phyloP scores from a whole-genome alignment of 2,888 invertebrate genomes.

The Ectemnius lituratus region DNA sequence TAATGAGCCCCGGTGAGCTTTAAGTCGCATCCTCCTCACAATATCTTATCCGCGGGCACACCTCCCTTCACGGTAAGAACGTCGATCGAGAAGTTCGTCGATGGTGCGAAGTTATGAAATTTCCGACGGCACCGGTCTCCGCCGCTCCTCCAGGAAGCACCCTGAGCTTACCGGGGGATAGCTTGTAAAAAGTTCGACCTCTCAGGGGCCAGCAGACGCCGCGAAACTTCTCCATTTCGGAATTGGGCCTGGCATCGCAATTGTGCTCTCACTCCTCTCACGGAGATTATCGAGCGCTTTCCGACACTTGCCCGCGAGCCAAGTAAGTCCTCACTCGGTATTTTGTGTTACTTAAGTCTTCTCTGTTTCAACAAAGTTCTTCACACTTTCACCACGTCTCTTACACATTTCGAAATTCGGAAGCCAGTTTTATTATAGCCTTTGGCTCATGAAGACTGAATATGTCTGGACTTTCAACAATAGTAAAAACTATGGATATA shows the following conservation, averaged over 20 bases:
- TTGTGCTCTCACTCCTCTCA: background rate
- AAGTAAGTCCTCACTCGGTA: too few species aligned
- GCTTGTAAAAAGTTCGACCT: too few species aligned
- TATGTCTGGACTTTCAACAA: too few species aligned
- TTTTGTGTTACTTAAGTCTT: too few species aligned
- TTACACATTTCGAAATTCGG: too few species aligned
- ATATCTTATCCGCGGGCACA: background rate
- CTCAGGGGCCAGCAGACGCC: background rate
- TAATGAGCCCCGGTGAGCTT: background rate
- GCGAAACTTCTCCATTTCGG: constrained; percentile 6
- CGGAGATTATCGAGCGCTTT: too few species aligned
- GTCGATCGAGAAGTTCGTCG: constrained; percentile 1
- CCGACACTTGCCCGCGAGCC: too few species aligned
- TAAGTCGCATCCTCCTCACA: background rate
- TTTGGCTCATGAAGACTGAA: too few species aligned
- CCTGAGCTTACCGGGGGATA: background rate
- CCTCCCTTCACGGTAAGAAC: background rate
- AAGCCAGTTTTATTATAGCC: too few species aligned
- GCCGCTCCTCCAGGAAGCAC: background rate
- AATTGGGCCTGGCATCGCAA: background rate
- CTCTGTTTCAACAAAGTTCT: too few species aligned
- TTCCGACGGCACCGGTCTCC: background rate
- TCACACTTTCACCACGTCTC: too few species aligned
- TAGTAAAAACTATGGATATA: too few species aligned
- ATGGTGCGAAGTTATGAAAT: constrained; percentile 2